Evolutionary conservation across 2,888 invertebrate genomes (phyloP).

Genomic region (Nemotelus pantherinus): DNA sequence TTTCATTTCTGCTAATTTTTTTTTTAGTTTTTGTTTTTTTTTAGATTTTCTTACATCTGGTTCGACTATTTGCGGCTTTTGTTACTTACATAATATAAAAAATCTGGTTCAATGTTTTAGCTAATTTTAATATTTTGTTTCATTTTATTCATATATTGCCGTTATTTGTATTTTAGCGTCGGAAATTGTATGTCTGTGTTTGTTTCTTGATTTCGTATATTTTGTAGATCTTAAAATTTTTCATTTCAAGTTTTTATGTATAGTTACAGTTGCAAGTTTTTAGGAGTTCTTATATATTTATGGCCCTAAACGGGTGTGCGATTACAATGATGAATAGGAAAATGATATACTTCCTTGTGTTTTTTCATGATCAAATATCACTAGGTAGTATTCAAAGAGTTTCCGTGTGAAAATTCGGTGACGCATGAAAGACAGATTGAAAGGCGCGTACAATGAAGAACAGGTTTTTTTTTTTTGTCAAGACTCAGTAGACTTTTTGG

Average conservation of each 20-base stretch:
- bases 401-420: neutral
- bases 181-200: slow-evolving; percentile 11
- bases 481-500: no score
- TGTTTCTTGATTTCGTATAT: slow-evolving; percentile 12
- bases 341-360: slow-evolving; percentile 27
- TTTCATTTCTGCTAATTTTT: no score
- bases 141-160: slow-evolving; percentile 18
- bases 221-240: slow-evolving; percentile 23
- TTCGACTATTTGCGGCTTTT: slow-evolving; percentile 38
- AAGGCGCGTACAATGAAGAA: neutral
- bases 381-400: neutral
- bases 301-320: slow-evolving; percentile 26
- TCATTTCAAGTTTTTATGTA: slow-evolving; percentile 1
- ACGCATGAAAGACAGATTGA: neutral
- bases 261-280: slow-evolving; percentile 11
- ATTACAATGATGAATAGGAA: slow-evolving; percentile 27
- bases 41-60: slow-evolving; percentile 8
- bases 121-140: slow-evolving; percentile 16
- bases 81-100: slow-evolving; percentile 37
- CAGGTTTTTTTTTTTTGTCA: neutral
- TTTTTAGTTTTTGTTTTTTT: slow-evolving; percentile 3
- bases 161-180: slow-evolving; percentile 20
- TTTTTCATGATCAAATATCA: slow-evolving; percentile 9
- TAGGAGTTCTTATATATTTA: slow-evolving; percentile 6
- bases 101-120: slow-evolving; percentile 21